Evolutionary conservation across 2,113 vertebrate genomes (phyloP).

Genomic region (Panthera uncia): DNA sequence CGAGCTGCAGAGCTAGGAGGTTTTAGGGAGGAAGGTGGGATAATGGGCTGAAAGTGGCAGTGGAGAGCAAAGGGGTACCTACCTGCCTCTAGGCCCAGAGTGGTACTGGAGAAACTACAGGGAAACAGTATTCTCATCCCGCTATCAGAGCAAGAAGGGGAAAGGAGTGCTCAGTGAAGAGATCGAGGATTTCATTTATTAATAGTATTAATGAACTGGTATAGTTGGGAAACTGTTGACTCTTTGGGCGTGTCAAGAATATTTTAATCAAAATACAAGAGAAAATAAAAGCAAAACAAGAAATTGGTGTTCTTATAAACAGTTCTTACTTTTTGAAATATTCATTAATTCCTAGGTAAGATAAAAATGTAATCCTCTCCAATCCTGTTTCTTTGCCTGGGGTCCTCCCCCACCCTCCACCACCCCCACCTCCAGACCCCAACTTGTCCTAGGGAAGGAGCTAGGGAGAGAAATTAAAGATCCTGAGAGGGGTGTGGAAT

Average conservation of each 20-base stretch:
- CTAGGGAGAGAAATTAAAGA: background rate
- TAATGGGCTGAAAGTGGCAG: background rate
- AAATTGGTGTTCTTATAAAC: background rate
- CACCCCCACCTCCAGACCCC: background rate
- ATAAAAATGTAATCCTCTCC: background rate
- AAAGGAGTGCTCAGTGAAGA: background rate
- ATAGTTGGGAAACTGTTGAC: background rate
- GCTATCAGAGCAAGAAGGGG: background rate
- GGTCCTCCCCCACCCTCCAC: fast-evolving
- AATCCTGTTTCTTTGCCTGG: background rate
- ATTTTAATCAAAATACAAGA: background rate
- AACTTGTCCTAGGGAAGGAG: background rate
- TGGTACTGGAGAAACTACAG: background rate
- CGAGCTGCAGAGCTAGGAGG: background rate
- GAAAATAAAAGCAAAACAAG: background rate
- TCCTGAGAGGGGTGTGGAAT: background rate
- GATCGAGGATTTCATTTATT: background rate
- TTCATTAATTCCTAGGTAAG: background rate
- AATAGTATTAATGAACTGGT: background rate
- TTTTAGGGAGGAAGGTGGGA: background rate
- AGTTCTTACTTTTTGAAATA: conserved; percentile 30
- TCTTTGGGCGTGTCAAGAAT: background rate
- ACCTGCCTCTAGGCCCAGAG: background rate
- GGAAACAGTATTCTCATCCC: background rate
- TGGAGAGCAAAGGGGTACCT: background rate